phyloP scores from a whole-genome alignment of 2,797 vertebrate species.

The Rhabdophis nuchalis region DNA sequence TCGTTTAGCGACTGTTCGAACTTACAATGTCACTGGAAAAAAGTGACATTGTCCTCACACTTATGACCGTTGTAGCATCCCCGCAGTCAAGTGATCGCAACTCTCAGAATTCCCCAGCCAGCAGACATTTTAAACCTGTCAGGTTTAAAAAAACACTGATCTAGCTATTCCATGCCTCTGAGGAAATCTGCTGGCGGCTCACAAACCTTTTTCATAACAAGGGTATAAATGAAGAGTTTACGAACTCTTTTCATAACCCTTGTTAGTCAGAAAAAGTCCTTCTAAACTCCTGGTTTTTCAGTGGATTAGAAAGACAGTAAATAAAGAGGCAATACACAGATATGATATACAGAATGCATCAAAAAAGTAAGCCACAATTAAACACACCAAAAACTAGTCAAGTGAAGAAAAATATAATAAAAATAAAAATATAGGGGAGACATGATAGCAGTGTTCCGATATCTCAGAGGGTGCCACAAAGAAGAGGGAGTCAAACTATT shows the following conservation, averaged over 20 bases:
- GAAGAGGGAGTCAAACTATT: too few relatives aligned
- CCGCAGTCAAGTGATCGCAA: background rate
- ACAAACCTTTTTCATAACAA: background rate
- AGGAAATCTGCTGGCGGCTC: background rate
- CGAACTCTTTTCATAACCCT: background rate
- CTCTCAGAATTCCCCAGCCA: background rate
- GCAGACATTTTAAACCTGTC: background rate
- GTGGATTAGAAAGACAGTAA: background rate
- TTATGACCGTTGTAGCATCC: background rate
- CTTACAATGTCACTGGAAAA: background rate
- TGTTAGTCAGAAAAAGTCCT: background rate
- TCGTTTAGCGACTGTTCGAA: background rate
- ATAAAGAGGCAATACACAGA: background rate
- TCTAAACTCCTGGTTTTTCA: background rate
- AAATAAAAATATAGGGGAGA: too few relatives aligned
- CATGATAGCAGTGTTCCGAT: too few relatives aligned
- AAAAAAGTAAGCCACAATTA: background rate
- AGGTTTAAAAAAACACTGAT: background rate
- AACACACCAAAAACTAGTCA: background rate
- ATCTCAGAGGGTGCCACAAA: too few relatives aligned
- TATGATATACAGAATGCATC: background rate
- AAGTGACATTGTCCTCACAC: background rate
- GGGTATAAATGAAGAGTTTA: background rate
- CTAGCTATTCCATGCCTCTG: background rate
- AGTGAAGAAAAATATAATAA: background rate